phyloP scores from a whole-genome alignment of 2,888 invertebrate species.

The Megalurothrips usitatus region DNA sequence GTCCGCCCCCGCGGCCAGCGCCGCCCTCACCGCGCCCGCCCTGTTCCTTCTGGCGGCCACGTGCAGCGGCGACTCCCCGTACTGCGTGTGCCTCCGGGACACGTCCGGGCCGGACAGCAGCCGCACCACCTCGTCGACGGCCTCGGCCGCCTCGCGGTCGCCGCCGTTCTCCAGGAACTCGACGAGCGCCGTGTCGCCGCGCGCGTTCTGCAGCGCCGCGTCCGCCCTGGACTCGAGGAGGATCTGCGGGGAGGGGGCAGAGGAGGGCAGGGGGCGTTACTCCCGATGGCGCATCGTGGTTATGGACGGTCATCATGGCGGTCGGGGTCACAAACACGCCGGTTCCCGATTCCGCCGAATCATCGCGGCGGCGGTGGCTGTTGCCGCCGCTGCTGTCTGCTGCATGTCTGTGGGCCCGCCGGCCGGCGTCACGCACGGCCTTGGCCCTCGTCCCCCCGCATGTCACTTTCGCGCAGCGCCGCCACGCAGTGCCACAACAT shows the following conservation, averaged over 20 bases:
- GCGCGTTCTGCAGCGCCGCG: conserved; percentile 44
- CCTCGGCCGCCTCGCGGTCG: neutral
- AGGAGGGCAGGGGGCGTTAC: neutral
- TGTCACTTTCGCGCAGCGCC: too few species aligned
- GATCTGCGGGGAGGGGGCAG: conserved; percentile 37
- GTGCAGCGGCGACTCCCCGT: conserved; percentile 46
- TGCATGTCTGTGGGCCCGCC: too few species aligned
- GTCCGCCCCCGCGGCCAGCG: conserved; percentile 43
- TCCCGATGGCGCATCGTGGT: neutral
- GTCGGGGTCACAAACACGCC: neutral
- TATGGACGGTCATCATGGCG: too few species aligned
- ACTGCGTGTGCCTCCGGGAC: conserved; percentile 40
- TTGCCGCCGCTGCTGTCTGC: too few species aligned
- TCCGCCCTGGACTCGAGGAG: conserved; percentile 45
- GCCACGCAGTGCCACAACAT: too few species aligned
- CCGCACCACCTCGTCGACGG: conserved; percentile 36
- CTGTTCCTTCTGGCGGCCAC: conserved; percentile 45
- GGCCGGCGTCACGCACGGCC: too few species aligned
- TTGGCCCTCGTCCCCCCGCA: too few species aligned
- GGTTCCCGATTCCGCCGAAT: neutral
- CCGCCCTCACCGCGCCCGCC: conserved; percentile 40
- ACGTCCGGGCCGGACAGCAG: conserved; percentile 37
- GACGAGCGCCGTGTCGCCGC: conserved; percentile 44
- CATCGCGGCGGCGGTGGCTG: too few species aligned
- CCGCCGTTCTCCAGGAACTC: conserved; percentile 36